Base-by-base conservation (phyloP, 1,140 invertebrate species). In the Achroia grisella region DNA sequence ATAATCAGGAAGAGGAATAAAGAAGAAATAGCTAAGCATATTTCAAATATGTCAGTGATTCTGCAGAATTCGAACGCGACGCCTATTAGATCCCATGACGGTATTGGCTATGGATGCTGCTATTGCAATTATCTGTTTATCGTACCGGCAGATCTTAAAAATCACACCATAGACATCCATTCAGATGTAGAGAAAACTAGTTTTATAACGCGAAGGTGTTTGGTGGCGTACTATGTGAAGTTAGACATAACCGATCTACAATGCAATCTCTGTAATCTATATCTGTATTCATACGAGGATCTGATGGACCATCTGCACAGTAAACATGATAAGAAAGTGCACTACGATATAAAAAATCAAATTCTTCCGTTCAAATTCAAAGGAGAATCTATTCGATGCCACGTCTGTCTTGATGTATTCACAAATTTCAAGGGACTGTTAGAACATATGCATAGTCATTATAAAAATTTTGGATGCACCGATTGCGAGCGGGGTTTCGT, bases 371-470 rank as follows among this genome's bases (percentile, higher is more conserved):
- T 65, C 8, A 58, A 57, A 43, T 62, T 65, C 15, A 45, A 53
- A 2, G 34, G 10, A 5, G 40, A 56, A 1, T 30, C 13, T 10
- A 23, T 54, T 1, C 10, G 89, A n/a, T 79, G 72, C 30, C 58
- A 45, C 9, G 56, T 74, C 0, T 79, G 72, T 33, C 28, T 35
- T 11, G 63, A 70, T 3, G 45, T 52, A 1, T 74, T 62, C 17
- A 59, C 65, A n/a, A 72, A 68, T 31, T 77, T 79, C 10, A 71
- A 75, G 29, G 52, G 60, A 8, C 36, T 79, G 0, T 41, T 61
- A 10, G 63, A 76, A 8, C 78, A 82, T 29, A 77, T 80, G 71
- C 71, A 77, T 37, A 40, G 44, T 0, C 76, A 80, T 39, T 76
- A 62, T 35, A 59, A 60, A 10, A 77, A 76, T 47, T 71, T 57